Conservation (phyloP, 2,888 invertebrate species). For the Schizaphis graminum region DNA sequence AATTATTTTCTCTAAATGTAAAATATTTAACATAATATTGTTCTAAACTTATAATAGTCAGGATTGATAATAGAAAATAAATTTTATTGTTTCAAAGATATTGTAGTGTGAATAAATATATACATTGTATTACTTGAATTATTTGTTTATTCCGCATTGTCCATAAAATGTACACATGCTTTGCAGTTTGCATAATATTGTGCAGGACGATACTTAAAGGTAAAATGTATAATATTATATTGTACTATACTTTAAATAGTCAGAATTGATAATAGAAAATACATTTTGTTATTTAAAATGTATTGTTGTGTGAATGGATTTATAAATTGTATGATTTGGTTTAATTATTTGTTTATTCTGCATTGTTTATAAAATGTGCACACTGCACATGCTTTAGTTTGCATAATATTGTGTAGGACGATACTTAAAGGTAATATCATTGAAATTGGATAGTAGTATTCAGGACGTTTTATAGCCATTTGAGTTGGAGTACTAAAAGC, state of each 20-base stretch:
- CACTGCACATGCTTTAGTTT: background rate
- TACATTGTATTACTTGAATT: background rate
- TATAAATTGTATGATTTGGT: background rate
- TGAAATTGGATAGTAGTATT: background rate
- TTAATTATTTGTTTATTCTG: background rate
- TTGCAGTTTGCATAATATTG: slow-evolving; percentile 9
- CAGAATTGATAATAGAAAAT: background rate
- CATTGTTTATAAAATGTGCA: background rate
- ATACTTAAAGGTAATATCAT: background rate
- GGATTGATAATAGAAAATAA: background rate
- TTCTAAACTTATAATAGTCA: background rate
- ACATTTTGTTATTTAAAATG: background rate
- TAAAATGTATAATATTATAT: background rate
- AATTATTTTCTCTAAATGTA: background rate
- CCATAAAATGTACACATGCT: background rate
- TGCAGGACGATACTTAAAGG: background rate
- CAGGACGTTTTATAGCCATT: background rate
- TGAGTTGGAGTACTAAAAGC: background rate
- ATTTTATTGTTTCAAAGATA: background rate
- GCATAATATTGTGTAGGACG: background rate
- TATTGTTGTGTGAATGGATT: background rate
- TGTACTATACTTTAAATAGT: background rate
- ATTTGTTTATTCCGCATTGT: background rate
- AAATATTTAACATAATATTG: background rate
- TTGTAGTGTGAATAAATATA: background rate